Evolutionary conservation across 1,140 invertebrate genomes (phyloP), one percentile per base, ranked within the genome.

Genomic region (Amphibalanus amphitrite): DNA sequence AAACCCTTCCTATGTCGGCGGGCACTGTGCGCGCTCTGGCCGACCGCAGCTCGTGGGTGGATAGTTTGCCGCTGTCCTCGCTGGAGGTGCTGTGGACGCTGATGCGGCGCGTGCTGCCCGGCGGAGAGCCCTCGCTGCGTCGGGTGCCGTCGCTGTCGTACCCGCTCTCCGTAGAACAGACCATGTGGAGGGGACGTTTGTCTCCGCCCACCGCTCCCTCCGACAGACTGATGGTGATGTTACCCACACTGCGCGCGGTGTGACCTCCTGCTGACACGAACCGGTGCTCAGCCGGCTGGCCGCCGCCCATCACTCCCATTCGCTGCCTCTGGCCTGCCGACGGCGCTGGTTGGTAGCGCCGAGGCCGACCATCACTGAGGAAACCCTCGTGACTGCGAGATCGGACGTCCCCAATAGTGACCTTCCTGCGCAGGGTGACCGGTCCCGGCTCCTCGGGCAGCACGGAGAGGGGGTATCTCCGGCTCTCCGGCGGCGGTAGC

Each of bases 161-260:
- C 28, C 89, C 89, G 38, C 89, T 90, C 80, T 90, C 89, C 77
- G 90, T 90, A 30, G 88, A 90, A 79, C 88, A 89, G 23, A 90
- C 84, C 78, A 89, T 89, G 79, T 87, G 10, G 10, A 59, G 13
- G 13, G 6, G 47, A 13, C 47, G 47, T 23, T 59, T 20, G 47
- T 59, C 17, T 23, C 10, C 47, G 6, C 6, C 6, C 38, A 17
- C 6, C 38, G 17, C 38, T 6, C 6, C 17, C 17, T 59, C 47
- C 47, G 47, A 59, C 47, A 59, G 10, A 20, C 47, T 59, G 47
- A 59, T 59, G 47, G 20, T 23, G 20, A 59, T 59, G 47, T 59
- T 59, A 3, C 47, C 47, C 13, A 59, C 47, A 20, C 47, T 59
- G 13, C 47, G 10, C 13, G 47, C 47, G 6, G 13, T 20, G 47